These are phyloP conservation scores for Pangasius larnaudii DNA, from an alignment of 2,797 vertebrate genomes.

Conservation along the genomic window DNA sequence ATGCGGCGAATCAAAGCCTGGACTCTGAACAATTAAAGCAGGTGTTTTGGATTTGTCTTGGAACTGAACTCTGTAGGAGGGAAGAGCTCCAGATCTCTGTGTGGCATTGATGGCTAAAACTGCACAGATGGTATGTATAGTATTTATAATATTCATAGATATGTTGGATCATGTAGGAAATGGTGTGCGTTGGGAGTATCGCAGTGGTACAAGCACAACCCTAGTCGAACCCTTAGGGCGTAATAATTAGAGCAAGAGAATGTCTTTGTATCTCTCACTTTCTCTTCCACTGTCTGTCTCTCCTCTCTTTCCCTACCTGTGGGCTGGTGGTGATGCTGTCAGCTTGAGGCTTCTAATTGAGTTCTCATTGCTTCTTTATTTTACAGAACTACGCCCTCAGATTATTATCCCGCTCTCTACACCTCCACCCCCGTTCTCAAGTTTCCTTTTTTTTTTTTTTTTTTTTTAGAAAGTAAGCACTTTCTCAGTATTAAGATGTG, in stretches of 20 bases:
- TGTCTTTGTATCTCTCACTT: constrained; percentile 51
- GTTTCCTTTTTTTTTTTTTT: constrained; percentile 69
- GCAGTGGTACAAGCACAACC: constrained; percentile 67
- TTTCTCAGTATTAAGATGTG: constrained; percentile 89
- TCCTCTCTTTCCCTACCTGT: constrained; percentile 78
- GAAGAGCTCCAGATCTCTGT: constrained; percentile 5
- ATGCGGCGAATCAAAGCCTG: constrained; percentile 28
- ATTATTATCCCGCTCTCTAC: constrained; percentile 57
- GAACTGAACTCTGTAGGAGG: constrained; percentile 28
- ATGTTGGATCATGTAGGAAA: constrained; percentile 36
- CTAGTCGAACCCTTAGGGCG: constrained; percentile 58
- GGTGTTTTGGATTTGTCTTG: constrained; percentile 29
- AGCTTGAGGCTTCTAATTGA: constrained; percentile 87
- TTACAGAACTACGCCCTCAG: constrained; percentile 80
- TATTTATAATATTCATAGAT: constrained; percentile 35
- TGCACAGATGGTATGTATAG: constrained; percentile 40
- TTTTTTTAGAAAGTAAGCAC: constrained; percentile 85
- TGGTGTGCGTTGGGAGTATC: constrained; percentile 56
- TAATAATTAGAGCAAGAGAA: constrained; percentile 71
- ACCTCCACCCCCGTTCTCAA: constrained; percentile 64
- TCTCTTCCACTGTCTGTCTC: constrained; percentile 62
- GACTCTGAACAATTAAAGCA: constrained; percentile 32
- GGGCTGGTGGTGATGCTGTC: constrained; percentile 81
- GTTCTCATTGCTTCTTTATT: constrained; percentile 82
- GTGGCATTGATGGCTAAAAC: constrained; percentile 41